Evolutionary conservation across 2,113 vertebrate species (phyloP), one percentile per base, ranked within the genome.

Genomic region (Hyaena hyaena): DNA sequence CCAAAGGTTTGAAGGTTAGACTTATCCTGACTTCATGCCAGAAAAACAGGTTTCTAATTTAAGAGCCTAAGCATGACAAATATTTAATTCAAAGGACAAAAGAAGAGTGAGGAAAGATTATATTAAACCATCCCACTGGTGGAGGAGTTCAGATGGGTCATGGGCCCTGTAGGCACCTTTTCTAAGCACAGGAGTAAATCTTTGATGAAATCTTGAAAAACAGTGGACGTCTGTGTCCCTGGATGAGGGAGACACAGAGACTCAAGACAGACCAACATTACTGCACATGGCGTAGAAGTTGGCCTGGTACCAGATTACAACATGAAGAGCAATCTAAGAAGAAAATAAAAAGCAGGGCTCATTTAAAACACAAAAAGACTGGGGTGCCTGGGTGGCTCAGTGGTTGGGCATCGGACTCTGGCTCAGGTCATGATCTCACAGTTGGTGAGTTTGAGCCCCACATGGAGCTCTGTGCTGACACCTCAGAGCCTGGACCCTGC

Each of bases 51-150:
- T 35, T 82, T 85, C 31, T 89, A n/a, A 45, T 85, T 16, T 76
- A 81, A 84, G 93, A 88, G 28, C 1, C 24, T n/a, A 50, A 53
- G 26, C 2, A 88, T 63, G 48, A 39, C 11, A 65, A 68, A 93
- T 50, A 92, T 65, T 95, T 71, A 58, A 85, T 93, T 43, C 81
- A 21, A 91, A 77, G 58, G 50, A 77, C 24, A 92, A 83, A 89
- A 21, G 48, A n/a, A 14, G 8, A 19, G 14, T 35, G 31, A 83
- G 5, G 23, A 83, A 89, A 53, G 11, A 79, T 35, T 91, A 83
- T 45, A 77, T 71, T 53, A 87, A 74, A 50, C 35, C 68, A 50
- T 21, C 10, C 12, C 45, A 73, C 11, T 35, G 45, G 33, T 10
- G 33, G 39, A 93, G 1, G 50, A 84, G 11, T 66, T 45, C 55